Conservation (phyloP, 2,113 vertebrate species). For the Carassius carassius region DNA sequence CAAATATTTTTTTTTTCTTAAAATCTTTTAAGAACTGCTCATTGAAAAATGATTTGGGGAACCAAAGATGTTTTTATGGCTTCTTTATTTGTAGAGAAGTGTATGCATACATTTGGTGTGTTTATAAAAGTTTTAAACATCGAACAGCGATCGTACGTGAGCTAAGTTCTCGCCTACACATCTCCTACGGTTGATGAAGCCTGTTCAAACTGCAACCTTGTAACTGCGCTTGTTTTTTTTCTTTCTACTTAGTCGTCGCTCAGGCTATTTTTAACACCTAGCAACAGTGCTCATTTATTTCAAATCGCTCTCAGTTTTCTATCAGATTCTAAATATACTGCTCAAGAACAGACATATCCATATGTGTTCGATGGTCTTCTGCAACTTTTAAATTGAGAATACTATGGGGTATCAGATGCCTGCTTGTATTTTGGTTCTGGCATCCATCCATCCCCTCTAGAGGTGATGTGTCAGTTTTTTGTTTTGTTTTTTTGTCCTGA, state of each 20-base stretch:
- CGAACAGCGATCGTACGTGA: conserved; percentile 14
- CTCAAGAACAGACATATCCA: conserved; percentile 7
- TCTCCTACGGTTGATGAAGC: conserved; percentile 43
- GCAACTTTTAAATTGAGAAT: conserved; percentile 6
- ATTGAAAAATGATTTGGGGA: background rate
- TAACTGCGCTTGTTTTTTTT: conserved; percentile 42
- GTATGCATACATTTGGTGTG: background rate
- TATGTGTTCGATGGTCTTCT: background rate
- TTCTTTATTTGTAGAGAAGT: background rate
- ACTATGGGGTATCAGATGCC: background rate
- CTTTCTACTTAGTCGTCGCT: background rate
- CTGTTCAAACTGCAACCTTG: conserved; percentile 50
- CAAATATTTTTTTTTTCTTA: no score
- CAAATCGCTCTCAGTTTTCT: conserved; percentile 37
- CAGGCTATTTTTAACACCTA: conserved; percentile 52
- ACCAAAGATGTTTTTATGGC: no score
- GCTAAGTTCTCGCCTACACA: conserved; percentile 37
- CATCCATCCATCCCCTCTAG: background rate
- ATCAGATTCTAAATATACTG: conserved; percentile 24
- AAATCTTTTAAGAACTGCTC: no score
- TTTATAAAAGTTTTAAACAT: conserved; percentile 36
- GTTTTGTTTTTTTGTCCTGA: no score
- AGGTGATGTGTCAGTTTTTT: background rate
- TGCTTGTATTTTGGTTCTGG: background rate
- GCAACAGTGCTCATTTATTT: conserved; percentile 30